Conservation (phyloP, 1,140 invertebrate species). For the Drosophila neocordata region DNA sequence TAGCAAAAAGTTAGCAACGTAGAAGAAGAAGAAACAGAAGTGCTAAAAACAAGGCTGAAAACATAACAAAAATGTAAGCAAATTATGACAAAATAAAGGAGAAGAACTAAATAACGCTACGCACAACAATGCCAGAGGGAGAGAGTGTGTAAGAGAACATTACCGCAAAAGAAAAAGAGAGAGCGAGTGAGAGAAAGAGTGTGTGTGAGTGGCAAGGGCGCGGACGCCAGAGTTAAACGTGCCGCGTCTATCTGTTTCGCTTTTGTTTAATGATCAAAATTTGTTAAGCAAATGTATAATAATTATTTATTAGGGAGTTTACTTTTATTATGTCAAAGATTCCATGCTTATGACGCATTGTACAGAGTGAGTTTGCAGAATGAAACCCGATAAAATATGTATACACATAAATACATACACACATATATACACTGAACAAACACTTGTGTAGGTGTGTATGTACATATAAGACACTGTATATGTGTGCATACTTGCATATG, state of each 20-base stretch:
- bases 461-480: background rate
- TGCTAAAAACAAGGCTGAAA: constrained; percentile 23
- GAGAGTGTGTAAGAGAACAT: constrained; percentile 5
- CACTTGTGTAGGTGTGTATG: background rate
- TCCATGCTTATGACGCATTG: constrained; percentile 37
- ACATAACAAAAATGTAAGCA: constrained; percentile 54
- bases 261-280: constrained; percentile 29
- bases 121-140: constrained; percentile 14
- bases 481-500: background rate
- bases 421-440: background rate
- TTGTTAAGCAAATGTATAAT: constrained; percentile 39
- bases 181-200: constrained; percentile 9
- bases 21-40: constrained; percentile 42
- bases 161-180: background rate
- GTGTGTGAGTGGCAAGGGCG: constrained; percentile 37
- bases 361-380: constrained; percentile 22
- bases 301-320: constrained; percentile 19
- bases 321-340: constrained; percentile 3
- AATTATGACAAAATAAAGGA: constrained; percentile 20
- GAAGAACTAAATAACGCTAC: constrained; percentile 25
- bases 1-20: background rate
- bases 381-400: background rate
- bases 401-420: constrained; percentile 10
- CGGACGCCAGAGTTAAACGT: constrained; percentile 54
- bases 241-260: constrained; percentile 27